Percentiles rank a stretch among this genome's conserved stretches.
Evolutionary conservation across 2,113 vertebrate species (phyloP).

Genomic region (Burhinus oedicnemus): DNA sequence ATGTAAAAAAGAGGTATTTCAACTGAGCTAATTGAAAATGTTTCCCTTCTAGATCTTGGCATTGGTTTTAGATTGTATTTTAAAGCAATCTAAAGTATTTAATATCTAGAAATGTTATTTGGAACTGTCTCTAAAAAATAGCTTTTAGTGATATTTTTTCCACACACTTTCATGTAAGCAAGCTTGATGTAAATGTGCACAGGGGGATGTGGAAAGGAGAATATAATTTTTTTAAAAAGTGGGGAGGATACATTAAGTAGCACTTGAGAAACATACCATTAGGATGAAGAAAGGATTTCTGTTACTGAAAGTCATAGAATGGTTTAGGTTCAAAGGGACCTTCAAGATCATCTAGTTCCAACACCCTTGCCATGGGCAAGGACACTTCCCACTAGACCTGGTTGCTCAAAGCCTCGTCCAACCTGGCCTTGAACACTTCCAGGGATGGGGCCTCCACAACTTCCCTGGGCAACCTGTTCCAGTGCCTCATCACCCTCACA

Average conservation of each 20-base stretch:
- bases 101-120: neutral
- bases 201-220: neutral
- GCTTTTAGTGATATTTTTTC: neutral
- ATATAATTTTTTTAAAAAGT: neutral
- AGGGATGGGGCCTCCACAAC: too few relatives aligned
- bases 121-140: neutral
- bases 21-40: neutral
- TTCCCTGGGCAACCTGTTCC: too few relatives aligned
- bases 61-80: neutral
- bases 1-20: constrained; percentile 12
- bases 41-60: constrained; percentile 25
- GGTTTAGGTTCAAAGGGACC: too few relatives aligned
- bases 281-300: neutral
- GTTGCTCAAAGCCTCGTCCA: too few relatives aligned
- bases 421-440: too few relatives aligned
- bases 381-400: too few relatives aligned
- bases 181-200: neutral
- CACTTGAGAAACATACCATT: neutral
- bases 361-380: too few relatives aligned
- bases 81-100: neutral
- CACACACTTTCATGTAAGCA: neutral
- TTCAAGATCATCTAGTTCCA: too few relatives aligned
- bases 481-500: too few relatives aligned
- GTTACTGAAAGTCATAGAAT: neutral
- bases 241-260: neutral